A percentile compares a stretch with the other conserved stretches of the same genome.
phyloP scores from a whole-genome alignment of 1,140 invertebrate species.

The Mya arenaria region DNA sequence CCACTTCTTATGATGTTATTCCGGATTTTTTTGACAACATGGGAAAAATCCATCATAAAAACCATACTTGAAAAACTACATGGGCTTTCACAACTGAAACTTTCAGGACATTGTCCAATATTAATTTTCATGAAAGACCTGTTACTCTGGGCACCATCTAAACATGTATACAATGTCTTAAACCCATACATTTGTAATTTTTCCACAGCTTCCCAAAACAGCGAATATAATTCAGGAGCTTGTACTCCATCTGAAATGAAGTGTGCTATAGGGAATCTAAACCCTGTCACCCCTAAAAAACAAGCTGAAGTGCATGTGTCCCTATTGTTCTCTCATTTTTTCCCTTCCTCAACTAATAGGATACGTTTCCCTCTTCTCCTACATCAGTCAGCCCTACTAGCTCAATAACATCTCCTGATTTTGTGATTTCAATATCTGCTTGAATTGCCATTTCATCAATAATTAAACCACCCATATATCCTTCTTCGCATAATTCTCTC shows the following conservation, averaged over 20 bases:
- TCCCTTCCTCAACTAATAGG: background rate
- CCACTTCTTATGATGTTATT: too few relatives aligned
- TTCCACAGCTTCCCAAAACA: constrained; percentile 54
- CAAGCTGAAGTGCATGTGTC: constrained; percentile 50
- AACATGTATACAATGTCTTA: constrained; percentile 27
- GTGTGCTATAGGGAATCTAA: constrained; percentile 59
- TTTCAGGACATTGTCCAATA: background rate
- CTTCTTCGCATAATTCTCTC: constrained; percentile 34
- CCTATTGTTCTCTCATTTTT: constrained; percentile 38
- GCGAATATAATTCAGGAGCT: constrained; percentile 49
- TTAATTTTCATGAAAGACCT: constrained; percentile 40
- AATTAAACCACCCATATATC: constrained; percentile 53
- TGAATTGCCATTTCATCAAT: constrained; percentile 56
- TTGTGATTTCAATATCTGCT: constrained; percentile 7
- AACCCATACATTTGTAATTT: constrained; percentile 44
- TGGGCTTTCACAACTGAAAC: background rate
- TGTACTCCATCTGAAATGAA: constrained; percentile 43
- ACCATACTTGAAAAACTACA: constrained; percentile 38
- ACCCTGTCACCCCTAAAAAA: constrained; percentile 54
- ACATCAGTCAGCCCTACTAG: constrained; percentile 33
- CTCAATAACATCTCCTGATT: constrained; percentile 29
- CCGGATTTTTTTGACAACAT: too few relatives aligned
- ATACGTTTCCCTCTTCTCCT: constrained; percentile 16
- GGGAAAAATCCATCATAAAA: constrained; percentile 31
- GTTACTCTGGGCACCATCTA: constrained; percentile 56